Base-by-base conservation (phyloP, 2,888 invertebrate genomes). In the Hemistola chrysoprasaria region DNA sequence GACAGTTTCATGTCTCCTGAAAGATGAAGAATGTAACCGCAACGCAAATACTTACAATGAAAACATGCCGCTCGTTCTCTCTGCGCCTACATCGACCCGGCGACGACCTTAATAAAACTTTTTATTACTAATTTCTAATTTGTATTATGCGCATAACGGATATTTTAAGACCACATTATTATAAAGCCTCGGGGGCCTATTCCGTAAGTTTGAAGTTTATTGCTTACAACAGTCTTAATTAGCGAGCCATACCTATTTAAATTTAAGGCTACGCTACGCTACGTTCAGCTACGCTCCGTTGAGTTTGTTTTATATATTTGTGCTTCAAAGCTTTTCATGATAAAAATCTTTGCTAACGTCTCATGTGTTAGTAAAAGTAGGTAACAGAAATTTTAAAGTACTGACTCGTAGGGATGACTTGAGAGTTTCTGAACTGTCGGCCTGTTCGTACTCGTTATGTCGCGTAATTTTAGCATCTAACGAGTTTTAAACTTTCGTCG, bases 1-100 rank as follows among this genome's bases (percentile, higher is more conserved):
- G 75, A 76, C 75, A 73, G 66, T 78, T 78, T 74, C 69, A 73
- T 73, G 65, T 69, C 65, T 63, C 53, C 65, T 59, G 54, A 50
- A 60, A 65, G 65, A 65, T 61, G 62, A 65, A 61, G 57, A 59
- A 53, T 56, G 47, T 33, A 40, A 43, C 35, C 10, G 40, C 25
- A 24, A 31, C 29, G 31, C 32, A 28, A 30, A 50, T 46, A 37
- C 32, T 30, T 37, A 34, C 37, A 23, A 36, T 26, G 28, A 36
- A 44, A 30, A 37, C 33, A 25, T 24, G 20, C 22, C 29, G 16
- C 26, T 16, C 4, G 25, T 8, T 38, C 30, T 43, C 10, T 36
- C 23, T 22, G 26, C 25, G 20, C 16, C 16, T 9, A 8, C 11
- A 8, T 11, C 26, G 30, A 23, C 11, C 23, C 22, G 25, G n/a